Evolutionary conservation across 2,113 vertebrate genomes (phyloP).

Genomic region (Spizaetus ornatus): DNA sequence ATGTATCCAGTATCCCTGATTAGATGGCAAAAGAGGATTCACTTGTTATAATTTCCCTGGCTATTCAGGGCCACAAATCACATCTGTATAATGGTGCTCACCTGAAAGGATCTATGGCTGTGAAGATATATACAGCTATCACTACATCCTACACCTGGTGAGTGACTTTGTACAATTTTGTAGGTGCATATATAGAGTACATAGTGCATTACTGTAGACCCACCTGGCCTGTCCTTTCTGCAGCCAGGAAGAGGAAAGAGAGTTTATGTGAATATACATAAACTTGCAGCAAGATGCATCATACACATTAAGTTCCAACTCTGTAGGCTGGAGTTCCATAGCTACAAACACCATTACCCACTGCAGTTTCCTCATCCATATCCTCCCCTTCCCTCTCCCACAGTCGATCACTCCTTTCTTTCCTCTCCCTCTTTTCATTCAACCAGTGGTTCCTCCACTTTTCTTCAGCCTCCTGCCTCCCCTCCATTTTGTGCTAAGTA

Average conservation of each 20-base stretch:
- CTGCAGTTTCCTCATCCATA: neutral
- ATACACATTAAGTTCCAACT: neutral
- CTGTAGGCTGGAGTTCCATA: neutral
- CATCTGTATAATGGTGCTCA: neutral
- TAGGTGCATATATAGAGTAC: neutral
- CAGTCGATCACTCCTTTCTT: neutral
- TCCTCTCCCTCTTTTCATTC: neutral
- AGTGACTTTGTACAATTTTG: neutral
- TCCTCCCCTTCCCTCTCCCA: neutral
- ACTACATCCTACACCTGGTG: neutral
- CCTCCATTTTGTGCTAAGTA: neutral
- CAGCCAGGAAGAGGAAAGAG: neutral
- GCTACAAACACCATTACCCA: neutral
- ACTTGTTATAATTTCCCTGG: neutral
- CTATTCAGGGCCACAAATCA: neutral
- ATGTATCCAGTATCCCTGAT: rapidly evolving
- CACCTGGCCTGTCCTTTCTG: neutral
- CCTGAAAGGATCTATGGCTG: neutral
- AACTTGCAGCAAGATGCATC: neutral
- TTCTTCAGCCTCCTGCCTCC: neutral
- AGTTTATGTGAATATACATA: neutral
- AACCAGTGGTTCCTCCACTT: neutral
- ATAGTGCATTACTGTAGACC: neutral
- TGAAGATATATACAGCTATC: neutral
- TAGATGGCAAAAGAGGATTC: neutral